Evolutionary conservation across 2,888 invertebrate genomes (phyloP), one percentile per base, ranked within the genome.

Genomic region (Pterostichus madidus): DNA sequence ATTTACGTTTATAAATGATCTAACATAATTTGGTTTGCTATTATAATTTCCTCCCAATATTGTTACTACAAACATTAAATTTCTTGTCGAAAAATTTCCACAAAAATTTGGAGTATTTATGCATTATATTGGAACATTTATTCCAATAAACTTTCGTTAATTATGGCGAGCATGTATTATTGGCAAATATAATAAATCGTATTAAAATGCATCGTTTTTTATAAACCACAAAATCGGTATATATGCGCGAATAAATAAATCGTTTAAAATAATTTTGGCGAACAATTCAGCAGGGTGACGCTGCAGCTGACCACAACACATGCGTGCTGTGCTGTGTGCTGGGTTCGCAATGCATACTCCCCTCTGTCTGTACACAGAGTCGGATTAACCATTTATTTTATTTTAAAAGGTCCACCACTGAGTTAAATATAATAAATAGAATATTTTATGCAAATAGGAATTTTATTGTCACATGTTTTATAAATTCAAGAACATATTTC

Each of bases 261-360:
- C 61, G 78, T 59, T 79, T 64, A 52, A 35, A 79, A 46, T 64
- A 79, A 79, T 79, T 79, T 79, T 64, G 64, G 79, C 44, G 79
- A 61, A 79, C 61, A 59, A 79, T 79, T 64, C 79, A 79, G 32
- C 49, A n/a, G 35, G 64, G 52, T 71, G 68, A 71, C 44, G 39
- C 44, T 71, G 44, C 56, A 56, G 56, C 44, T 71, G 68, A 71
- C 68, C 68, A 13, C 75, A 75, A 75, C 52, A 75, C 52, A 52
- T 75, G 75, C 75, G 75, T 35, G 5, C 13, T 31, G 24, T 24
- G 68, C 15, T 39, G 68, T 44, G 17, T 35, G 15, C 31, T 39
- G 73, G 73, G 13, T 49, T 61, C 17, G 8, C 53, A 53, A 6
- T 15, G 46, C 32, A 44, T n/a, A 7, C 44, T 24, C 68, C 68